These are phyloP conservation scores for Sebastes vulpes DNA, from an alignment of 2,797 vertebrate genomes.

Conservation along the genomic window DNA sequence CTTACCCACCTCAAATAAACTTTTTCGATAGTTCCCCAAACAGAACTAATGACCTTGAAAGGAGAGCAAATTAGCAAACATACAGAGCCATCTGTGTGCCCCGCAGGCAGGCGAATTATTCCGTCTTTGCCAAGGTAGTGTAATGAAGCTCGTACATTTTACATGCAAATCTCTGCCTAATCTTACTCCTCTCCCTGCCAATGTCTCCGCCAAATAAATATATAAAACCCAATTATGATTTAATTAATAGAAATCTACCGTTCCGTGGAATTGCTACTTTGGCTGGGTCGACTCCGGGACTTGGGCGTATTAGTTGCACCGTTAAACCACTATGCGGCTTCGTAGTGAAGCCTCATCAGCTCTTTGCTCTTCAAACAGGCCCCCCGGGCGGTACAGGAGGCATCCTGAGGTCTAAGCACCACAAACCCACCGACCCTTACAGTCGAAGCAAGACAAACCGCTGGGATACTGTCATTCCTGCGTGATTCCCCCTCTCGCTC, in stretches of 20 bases:
- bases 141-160: conserved; percentile 90
- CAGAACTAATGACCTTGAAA: conserved; percentile 91
- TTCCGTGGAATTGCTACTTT: conserved; percentile 85
- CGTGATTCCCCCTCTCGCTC: conserved; percentile 22
- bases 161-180: conserved; percentile 89
- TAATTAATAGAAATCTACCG: conserved; percentile 89
- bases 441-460: conserved; percentile 61
- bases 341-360: conserved; percentile 78
- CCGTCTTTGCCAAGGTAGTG: conserved; percentile 89
- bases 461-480: conserved; percentile 58
- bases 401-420: conserved; percentile 79
- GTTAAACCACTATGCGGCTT: conserved; percentile 76
- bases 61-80: conserved; percentile 90
- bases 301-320: conserved; percentile 79
- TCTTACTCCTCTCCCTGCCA: conserved; percentile 85
- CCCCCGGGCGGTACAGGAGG: conserved; percentile 73
- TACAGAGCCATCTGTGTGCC: conserved; percentile 90
- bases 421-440: conserved; percentile 72
- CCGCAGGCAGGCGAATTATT: conserved; percentile 87
- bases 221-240: conserved; percentile 91
- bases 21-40: conserved; percentile 87
- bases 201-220: conserved; percentile 88
- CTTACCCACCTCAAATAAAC: conserved; percentile 86
- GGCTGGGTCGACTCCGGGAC: conserved; percentile 73
- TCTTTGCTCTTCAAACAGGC: conserved; percentile 77